Percentiles rank a stretch among this genome's conserved stretches.
Evolutionary conservation across 2,113 vertebrate species (phyloP).

Genomic region (Petrocephalus microphthalmus): DNA sequence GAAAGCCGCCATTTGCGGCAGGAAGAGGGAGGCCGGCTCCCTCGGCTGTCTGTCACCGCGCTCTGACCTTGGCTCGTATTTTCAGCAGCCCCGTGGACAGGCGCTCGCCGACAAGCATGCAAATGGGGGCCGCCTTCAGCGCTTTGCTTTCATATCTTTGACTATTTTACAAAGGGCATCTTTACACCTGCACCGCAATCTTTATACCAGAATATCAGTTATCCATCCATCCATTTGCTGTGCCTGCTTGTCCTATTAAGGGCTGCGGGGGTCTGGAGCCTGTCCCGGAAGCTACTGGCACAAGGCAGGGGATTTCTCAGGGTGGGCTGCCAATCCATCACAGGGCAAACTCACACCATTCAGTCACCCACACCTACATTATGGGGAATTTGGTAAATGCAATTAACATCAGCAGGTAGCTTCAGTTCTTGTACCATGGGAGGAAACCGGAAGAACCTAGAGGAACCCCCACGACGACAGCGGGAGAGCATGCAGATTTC

Average conservation of each 20-base stretch:
- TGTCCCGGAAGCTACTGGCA: neutral
- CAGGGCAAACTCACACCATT: neutral
- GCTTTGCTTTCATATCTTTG: neutral
- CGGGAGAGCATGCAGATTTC: neutral
- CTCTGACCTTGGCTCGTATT: neutral
- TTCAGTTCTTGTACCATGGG: neutral
- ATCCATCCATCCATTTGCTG: neutral
- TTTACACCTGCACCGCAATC: neutral
- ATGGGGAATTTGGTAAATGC: neutral
- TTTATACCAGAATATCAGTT: neutral
- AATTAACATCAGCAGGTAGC: neutral
- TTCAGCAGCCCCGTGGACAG: neutral
- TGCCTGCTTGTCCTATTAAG: neutral
- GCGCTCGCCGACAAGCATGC: neutral
- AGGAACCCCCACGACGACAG: neutral
- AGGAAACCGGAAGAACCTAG: neutral
- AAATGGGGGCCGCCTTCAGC: neutral
- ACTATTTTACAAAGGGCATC: neutral
- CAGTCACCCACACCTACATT: neutral
- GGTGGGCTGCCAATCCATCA: neutral
- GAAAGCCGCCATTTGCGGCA: neutral
- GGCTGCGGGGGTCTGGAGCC: neutral
- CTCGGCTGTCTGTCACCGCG: neutral
- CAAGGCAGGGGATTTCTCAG: neutral
- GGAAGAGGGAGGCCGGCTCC: neutral